Evolutionary conservation across 2,113 vertebrate genomes (phyloP).

Genomic region (Dicentrarchus labrax): DNA sequence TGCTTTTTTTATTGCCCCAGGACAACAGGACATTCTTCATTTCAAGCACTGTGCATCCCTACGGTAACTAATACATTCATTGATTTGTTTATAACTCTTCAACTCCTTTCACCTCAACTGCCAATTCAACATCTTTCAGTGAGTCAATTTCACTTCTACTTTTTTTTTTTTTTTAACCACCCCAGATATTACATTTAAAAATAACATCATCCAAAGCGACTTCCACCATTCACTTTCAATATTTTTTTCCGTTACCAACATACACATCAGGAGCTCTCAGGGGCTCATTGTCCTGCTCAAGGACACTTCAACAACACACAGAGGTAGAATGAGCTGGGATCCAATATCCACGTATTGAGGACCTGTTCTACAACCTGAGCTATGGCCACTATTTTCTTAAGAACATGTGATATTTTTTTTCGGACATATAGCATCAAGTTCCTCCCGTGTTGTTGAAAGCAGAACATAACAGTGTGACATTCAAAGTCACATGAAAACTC

Average conservation of each 20-base stretch:
- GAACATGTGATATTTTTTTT: not conserved
- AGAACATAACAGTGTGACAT: constrained; percentile 1
- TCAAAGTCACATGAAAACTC: constrained; percentile 36
- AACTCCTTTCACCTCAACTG: no score
- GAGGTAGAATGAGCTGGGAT: not conserved
- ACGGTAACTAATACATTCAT: no score
- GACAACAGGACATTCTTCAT: no score
- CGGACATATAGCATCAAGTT: not conserved
- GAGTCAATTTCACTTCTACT: not conserved
- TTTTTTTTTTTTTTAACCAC: not conserved
- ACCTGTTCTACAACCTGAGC: not conserved
- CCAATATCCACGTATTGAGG: not conserved
- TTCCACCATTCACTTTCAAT: not conserved
- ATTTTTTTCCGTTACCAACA: not conserved
- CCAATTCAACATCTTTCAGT: not conserved
- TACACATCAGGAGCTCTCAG: not conserved
- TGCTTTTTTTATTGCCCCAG: no score
- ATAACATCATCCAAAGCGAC: not conserved
- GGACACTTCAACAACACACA: not conserved
- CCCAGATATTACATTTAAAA: not conserved
- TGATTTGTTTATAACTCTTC: no score
- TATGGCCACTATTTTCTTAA: not conserved
- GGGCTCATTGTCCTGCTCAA: not conserved
- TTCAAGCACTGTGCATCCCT: no score
- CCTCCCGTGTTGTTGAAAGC: not conserved